Evolutionary conservation across 2,113 vertebrate species (phyloP), one percentile per base, ranked within the genome.

Genomic region (Dolichotis patagonum): DNA sequence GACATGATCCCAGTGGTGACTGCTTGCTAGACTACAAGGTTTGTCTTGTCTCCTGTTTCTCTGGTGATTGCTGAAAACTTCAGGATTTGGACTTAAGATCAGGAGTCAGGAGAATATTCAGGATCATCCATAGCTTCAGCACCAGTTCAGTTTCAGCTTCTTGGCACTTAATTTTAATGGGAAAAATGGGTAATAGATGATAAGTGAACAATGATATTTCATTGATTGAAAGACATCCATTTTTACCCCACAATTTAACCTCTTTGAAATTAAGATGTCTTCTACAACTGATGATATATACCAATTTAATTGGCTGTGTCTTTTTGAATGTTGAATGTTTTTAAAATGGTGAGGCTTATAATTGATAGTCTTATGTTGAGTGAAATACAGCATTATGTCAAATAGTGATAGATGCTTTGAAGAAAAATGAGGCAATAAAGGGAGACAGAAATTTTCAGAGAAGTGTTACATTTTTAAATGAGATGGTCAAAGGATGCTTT

Each of bases 321-420:
- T 77, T 85, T 88, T 75, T 75, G 54, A 56, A 56, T 28, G 35
- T 52, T 62, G 49, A 63, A n/a, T 85, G 63, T 49, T 95, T 94
- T 91, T 17, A 1, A 97, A 94, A 91, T 52, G 35, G 2, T 77
- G 28, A 95, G 12, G 35, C 16, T 91, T 56, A 54, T 71, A 85
- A 93, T 89, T 85, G 91, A 69, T 62, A 17, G 11, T 82, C 14
- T 89, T 86, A 54, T 11, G 26, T 80, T 93, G 89, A 83, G 82
- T 92, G 24, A 89, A 96, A 91, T 92, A 90, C 46, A 80, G 28
- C 60, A n/a, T 24, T 75, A 62, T 88, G 78, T 91, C 58, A 93
- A 91, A 82, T 30, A 11, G 41, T 93, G 46, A 84, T 78, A 83
- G 83, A 83, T 71, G 24, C 28, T 82, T 13, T 71, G 69, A 16